Percentiles rank a stretch among this genome's conserved stretches.
Evolutionary conservation across 2,797 vertebrate genomes (phyloP).

Genomic region (Hypotaenidia philippensis): DNA sequence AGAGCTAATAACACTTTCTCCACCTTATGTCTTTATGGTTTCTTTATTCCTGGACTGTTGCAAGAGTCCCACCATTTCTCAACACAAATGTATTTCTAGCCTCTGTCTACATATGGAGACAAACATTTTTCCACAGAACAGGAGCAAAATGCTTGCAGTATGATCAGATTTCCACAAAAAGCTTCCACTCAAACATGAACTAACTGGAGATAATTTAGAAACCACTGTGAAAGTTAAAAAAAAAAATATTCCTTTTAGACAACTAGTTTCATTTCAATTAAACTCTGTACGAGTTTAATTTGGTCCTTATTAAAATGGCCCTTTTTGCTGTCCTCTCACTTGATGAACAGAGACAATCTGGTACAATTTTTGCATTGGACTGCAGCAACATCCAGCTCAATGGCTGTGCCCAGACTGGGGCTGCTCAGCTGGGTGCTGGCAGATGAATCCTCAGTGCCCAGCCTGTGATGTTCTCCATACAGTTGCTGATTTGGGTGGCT

Average conservation of each 20-base stretch:
- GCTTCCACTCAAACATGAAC: neutral
- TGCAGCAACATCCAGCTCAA: neutral
- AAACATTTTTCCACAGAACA: neutral
- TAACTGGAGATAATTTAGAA: neutral
- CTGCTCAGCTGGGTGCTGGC: neutral
- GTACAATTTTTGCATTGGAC: neutral
- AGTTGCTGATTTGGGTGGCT: neutral
- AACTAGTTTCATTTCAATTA: neutral
- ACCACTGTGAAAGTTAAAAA: neutral
- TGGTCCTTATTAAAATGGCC: neutral
- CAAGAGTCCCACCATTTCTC: neutral
- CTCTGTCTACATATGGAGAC: neutral
- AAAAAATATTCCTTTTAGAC: neutral
- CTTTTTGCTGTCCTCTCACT: neutral
- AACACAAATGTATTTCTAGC: neutral
- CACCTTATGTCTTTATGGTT: neutral
- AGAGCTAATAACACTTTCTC: neutral
- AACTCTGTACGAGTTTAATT: neutral
- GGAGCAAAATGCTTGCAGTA: neutral
- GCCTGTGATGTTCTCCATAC: neutral
- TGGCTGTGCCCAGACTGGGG: neutral
- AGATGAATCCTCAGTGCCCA: neutral
- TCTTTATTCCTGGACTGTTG: neutral
- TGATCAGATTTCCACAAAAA: neutral
- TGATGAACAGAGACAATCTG: neutral